Evolutionary conservation across 1,140 invertebrate species (phyloP).

Genomic region (Ditylenchus dipsaci): DNA sequence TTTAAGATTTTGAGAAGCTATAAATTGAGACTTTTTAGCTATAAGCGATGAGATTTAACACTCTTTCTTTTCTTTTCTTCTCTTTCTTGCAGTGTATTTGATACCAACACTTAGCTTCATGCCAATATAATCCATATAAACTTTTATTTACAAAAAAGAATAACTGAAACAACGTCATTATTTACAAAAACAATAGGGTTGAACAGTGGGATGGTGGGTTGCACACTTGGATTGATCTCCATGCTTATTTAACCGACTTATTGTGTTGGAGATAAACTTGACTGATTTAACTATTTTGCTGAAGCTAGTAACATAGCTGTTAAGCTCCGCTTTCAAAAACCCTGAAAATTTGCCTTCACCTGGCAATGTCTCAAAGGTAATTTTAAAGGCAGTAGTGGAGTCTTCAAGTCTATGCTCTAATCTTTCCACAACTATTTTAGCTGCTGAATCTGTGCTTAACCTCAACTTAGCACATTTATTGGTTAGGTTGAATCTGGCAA

Average conservation of each 20-base stretch:
- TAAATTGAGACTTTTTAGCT: no score
- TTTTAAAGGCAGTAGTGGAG: background rate
- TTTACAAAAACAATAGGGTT: background rate
- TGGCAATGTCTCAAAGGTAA: conserved; percentile 3
- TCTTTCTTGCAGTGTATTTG: no score
- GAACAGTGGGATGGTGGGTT: background rate
- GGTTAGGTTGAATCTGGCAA: background rate
- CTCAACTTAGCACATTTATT: background rate
- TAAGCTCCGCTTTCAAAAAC: background rate
- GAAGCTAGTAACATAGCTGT: background rate
- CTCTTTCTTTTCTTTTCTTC: no score
- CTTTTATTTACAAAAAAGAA: no score
- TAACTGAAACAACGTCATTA: no score
- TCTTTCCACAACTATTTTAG: conserved; percentile 2
- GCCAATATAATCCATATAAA: no score
- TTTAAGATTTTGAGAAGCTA: no score
- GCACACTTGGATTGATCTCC: background rate
- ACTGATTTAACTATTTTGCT: background rate
- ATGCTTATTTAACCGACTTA: background rate
- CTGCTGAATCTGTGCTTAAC: background rate
- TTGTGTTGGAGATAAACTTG: background rate
- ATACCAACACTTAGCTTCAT: no score
- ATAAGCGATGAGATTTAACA: no score
- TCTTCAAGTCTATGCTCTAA: background rate
- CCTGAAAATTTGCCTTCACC: conserved; percentile 13